phyloP scores from a whole-genome alignment of 2,797 vertebrate genomes.

The Tapera naevia region DNA sequence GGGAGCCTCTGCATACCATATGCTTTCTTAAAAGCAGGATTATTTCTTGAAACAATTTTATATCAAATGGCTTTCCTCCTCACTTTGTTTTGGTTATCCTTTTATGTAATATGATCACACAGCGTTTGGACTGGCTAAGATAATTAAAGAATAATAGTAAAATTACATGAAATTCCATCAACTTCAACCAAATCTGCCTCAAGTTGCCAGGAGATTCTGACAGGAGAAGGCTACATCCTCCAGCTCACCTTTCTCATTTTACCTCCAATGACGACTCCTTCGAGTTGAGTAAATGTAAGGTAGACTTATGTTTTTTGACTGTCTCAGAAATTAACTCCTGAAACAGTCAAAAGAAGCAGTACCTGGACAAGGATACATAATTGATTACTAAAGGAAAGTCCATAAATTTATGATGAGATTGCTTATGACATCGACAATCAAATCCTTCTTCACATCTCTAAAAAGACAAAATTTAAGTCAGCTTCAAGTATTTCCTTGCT shows the following conservation, averaged over 20 bases:
- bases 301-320: not conserved
- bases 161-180: not conserved
- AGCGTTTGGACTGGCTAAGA: not conserved
- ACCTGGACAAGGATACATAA: not conserved
- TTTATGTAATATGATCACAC: not conserved
- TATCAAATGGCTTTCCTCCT: not conserved
- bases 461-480: too few species aligned
- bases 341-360: not conserved
- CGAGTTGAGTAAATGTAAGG: not conserved
- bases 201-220: not conserved
- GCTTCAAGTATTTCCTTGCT: too few species aligned
- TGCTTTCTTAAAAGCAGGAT: not conserved
- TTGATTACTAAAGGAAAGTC: too few species aligned
- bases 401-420: too few species aligned
- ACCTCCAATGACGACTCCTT: not conserved
- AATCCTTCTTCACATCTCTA: too few species aligned
- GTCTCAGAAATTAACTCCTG: not conserved
- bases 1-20: not conserved
- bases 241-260: not conserved
- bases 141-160: not conserved
- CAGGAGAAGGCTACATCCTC: not conserved
- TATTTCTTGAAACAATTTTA: not conserved
- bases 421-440: too few species aligned
- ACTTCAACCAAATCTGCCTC: not conserved
- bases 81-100: not conserved